phyloP scores from a whole-genome alignment of 1,140 invertebrate species.

The Calephelis nemesis region DNA sequence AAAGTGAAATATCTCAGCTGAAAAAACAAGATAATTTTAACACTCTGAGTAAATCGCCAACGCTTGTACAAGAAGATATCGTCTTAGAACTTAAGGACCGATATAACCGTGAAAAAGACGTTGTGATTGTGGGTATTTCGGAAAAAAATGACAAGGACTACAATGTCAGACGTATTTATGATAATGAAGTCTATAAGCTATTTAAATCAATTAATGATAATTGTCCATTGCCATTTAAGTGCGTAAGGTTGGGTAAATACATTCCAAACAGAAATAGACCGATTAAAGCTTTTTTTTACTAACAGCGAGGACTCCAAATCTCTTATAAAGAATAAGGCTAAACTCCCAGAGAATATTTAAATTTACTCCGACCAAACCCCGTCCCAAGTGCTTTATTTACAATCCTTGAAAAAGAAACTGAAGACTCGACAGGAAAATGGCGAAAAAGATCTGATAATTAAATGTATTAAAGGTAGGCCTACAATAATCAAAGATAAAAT shows the following conservation, averaged over 20 bases:
- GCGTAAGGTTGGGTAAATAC: conserved; percentile 35
- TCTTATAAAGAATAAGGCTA: conserved; percentile 24
- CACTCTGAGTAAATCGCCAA: too few species aligned
- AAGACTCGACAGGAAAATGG: conserved; percentile 21
- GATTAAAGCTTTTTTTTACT: conserved; percentile 29
- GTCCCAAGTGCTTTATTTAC: conserved; percentile 24
- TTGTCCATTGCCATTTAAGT: conserved; percentile 31
- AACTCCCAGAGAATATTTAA: conserved; percentile 28
- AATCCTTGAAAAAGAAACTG: conserved; percentile 27
- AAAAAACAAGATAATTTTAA: too few species aligned
- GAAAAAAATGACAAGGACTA: too few species aligned
- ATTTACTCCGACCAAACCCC: conserved; percentile 37
- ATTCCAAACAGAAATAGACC: conserved; percentile 27
- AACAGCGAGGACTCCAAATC: too few species aligned
- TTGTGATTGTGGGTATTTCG: too few species aligned
- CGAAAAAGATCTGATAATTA: conserved; percentile 24
- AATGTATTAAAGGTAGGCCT: conserved; percentile 24
- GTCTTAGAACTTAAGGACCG: too few species aligned
- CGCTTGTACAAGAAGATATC: too few species aligned
- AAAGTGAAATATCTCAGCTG: too few species aligned
- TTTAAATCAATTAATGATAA: conserved; percentile 20
- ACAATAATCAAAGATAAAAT: conserved; percentile 9
- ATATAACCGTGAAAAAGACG: too few species aligned
- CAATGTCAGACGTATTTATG: background rate
- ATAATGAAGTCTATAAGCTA: conserved; percentile 21